phyloP scores from a whole-genome alignment of 2,797 vertebrate species.

The Avahi laniger region DNA sequence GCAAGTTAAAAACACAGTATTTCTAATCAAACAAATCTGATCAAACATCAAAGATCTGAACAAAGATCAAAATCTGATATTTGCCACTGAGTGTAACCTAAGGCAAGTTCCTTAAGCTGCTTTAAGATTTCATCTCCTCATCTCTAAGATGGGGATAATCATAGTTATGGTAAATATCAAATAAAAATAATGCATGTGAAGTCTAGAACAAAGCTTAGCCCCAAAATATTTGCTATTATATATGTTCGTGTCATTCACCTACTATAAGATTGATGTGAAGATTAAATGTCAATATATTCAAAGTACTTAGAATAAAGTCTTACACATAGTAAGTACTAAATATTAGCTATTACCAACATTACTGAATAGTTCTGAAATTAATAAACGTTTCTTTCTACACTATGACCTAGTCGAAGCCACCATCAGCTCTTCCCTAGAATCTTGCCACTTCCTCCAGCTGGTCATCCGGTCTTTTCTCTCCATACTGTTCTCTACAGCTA shows the following conservation, averaged over 20 bases:
- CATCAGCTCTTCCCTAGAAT: not conserved
- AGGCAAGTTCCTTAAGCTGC: not conserved
- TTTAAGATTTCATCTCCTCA: not conserved
- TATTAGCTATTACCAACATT: not conserved
- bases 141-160: not conserved
- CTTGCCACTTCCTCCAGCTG: not conserved
- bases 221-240: not conserved
- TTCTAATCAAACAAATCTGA: not conserved
- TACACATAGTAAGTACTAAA: not conserved
- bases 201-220: not conserved
- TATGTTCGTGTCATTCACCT: not conserved
- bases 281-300: not conserved
- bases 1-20: not conserved
- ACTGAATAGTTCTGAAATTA: not conserved
- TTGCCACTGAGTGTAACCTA: not conserved
- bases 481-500: not conserved
- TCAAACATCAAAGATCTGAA: no score
- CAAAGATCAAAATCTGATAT: not conserved
- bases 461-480: not conserved
- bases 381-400: not conserved
- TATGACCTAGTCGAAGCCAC: not conserved
- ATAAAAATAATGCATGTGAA: not conserved
- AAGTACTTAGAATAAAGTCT: not conserved
- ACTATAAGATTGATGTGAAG: not conserved
- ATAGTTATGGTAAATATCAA: not conserved